phyloP scores from a whole-genome alignment of 2,797 vertebrate genomes.

The Halcyon chelicuti region DNA sequence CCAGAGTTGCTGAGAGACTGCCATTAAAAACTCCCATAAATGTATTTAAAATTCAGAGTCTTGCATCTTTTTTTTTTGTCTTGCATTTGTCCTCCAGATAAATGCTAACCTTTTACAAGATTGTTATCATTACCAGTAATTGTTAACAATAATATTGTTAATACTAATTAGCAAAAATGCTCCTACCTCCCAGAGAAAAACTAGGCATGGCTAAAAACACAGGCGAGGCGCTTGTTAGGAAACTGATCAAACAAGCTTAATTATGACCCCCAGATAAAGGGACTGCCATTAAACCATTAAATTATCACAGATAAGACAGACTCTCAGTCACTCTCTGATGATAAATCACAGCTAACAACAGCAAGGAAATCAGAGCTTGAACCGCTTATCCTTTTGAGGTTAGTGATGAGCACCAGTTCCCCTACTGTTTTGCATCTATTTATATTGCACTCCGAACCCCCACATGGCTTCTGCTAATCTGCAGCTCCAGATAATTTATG shows the following conservation, averaged over 20 bases:
- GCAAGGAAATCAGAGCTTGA: slow-evolving; percentile 74
- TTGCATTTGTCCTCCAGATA: slow-evolving; percentile 44
- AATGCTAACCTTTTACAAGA: slow-evolving; percentile 43
- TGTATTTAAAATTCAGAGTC: slow-evolving; percentile 12
- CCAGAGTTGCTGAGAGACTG: background rate
- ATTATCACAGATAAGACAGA: slow-evolving; percentile 78
- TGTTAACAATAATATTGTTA: slow-evolving; percentile 66
- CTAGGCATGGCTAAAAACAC: slow-evolving; percentile 49
- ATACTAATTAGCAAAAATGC: slow-evolving; percentile 63
- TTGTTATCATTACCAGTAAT: slow-evolving; percentile 55
- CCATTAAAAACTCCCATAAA: background rate
- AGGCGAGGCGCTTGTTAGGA: slow-evolving; percentile 74
- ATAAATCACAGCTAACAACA: slow-evolving; percentile 77
- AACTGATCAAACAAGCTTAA: slow-evolving; percentile 79
- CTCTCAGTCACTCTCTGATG: slow-evolving; percentile 71
- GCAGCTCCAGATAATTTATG: slow-evolving; percentile 81
- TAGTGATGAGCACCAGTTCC: slow-evolving; percentile 70
- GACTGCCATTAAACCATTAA: slow-evolving; percentile 78
- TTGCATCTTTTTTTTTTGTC: background rate
- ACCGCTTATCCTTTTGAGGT: slow-evolving; percentile 78
- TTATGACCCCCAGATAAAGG: slow-evolving; percentile 81
- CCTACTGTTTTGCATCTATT: slow-evolving; percentile 80
- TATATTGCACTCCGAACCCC: slow-evolving; percentile 74
- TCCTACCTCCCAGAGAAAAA: background rate
- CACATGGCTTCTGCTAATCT: slow-evolving; percentile 80